Evolutionary conservation across 2,888 invertebrate species (phyloP), one percentile per base, ranked within the genome.

Genomic region (Pollenia amentaria): DNA sequence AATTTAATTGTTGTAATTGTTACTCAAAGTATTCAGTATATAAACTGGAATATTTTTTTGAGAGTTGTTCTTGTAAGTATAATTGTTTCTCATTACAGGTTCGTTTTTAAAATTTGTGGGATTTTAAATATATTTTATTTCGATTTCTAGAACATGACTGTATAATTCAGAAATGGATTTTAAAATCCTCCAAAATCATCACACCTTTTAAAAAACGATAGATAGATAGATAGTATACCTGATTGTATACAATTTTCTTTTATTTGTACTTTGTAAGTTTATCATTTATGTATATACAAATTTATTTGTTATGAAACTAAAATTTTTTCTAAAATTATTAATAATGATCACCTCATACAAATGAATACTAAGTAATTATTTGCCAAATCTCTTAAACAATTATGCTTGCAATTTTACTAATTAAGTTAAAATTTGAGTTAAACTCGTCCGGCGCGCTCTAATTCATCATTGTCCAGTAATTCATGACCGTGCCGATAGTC

Each of bases 401-500:
- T 57, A 14, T 57, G 14, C 14, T 57, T 12, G 14, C 14, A 21
- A 64, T 64, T 44, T 10, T 44, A 10, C 44, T 67, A 79, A 12
- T 48, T 21, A 14, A 42, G 4, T 73, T 60, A 16, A 44, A n/a
- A 67, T 46, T 78, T 0, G 16, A 16, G 29, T 53, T 79, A 79
- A 55, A 73, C 51, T 67, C 93, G 91, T 1, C 93, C 93, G 12
- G 91, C 92, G 14, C 93, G 91, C 82, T 93, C 93, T 42, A 90
- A 78, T 0, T 85, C 80, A 85, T 91, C 91, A 8, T 90, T 89
- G 87, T 93, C 92, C 11, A 77, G 44, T 51, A 93, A 84, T 67
- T 94, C 94, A 94, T 97, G 97, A 0, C 98, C 98, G 0, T 97
- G 88, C 51, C 94, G 94, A 93, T 96, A 97, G n/a, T 44, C 57